phyloP scores from a whole-genome alignment of 2,888 invertebrate genomes.

The Synanthedon vespiformis region DNA sequence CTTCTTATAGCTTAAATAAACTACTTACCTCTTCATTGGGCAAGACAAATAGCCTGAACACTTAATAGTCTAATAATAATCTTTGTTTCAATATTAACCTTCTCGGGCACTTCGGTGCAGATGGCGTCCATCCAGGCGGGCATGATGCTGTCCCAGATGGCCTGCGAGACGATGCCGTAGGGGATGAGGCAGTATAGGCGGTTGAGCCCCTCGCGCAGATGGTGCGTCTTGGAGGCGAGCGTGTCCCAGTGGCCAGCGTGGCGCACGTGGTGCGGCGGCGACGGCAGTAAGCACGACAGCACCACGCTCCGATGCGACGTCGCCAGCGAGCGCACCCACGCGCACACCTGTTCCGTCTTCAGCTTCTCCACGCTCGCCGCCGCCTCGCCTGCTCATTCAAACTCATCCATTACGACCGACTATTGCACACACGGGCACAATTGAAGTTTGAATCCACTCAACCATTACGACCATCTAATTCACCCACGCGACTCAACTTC shows the following conservation, averaged over 20 bases:
- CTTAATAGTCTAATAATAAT: no score
- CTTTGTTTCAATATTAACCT: conserved; percentile 48
- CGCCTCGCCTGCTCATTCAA: conserved; percentile 67
- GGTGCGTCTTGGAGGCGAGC: conserved; percentile 86
- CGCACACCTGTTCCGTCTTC: conserved; percentile 92
- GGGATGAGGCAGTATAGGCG: conserved; percentile 94
- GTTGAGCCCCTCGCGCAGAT: conserved; percentile 94
- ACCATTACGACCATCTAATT: conserved; percentile 5
- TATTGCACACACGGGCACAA: no score
- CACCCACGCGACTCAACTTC: conserved; percentile 91
- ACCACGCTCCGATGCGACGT: conserved; percentile 88
- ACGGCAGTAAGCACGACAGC: conserved; percentile 93
- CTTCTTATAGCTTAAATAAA: no score
- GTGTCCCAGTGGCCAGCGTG: conserved; percentile 98
- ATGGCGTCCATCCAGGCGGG: conserved; percentile 99
- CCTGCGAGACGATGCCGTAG: conserved; percentile 95
- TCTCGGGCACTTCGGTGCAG: conserved; percentile 90
- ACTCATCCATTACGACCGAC: neutral
- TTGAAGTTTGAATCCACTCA: no score
- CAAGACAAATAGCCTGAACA: no score
- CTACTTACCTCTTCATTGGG: no score
- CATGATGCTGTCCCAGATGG: conserved; percentile 99
- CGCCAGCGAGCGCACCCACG: conserved; percentile 78
- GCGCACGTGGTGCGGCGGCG: conserved; percentile 94
- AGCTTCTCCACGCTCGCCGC: conserved; percentile 92